Evolutionary conservation across 2,888 invertebrate species (phyloP).

Genomic region (Philaethria dido): DNA sequence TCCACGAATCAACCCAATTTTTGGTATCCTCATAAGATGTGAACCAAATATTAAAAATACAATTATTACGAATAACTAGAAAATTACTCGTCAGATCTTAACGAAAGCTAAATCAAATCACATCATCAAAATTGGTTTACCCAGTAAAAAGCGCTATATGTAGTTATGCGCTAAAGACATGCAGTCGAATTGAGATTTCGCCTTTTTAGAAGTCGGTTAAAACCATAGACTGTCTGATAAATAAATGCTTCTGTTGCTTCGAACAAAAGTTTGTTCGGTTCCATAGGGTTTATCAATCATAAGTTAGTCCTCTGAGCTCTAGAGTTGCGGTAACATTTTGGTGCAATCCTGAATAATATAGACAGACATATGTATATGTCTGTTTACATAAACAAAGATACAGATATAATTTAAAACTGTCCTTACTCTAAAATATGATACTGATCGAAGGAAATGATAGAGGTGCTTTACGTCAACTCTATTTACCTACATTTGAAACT

Average conservation of each 20-base stretch:
- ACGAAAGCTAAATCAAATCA: too few relatives aligned
- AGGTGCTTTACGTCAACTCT: not conserved
- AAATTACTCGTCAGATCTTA: too few relatives aligned
- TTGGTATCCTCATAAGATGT: too few relatives aligned
- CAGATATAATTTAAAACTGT: not conserved
- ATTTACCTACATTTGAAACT: conserved; percentile 2
- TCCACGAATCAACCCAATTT: too few relatives aligned
- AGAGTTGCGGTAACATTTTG: not conserved
- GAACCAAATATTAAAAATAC: too few relatives aligned
- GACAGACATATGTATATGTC: not conserved
- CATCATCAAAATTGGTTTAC: too few relatives aligned
- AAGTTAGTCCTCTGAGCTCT: not conserved
- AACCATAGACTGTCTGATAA: not conserved
- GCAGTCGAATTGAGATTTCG: too few relatives aligned
- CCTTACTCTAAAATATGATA: not conserved
- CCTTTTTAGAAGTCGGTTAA: too few relatives aligned
- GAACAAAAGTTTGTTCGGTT: not conserved
- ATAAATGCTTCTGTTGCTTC: not conserved
- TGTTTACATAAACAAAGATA: not conserved
- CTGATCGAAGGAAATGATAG: conserved; percentile 1
- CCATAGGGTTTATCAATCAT: conserved; percentile 1
- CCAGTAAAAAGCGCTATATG: too few relatives aligned
- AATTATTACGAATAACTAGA: too few relatives aligned
- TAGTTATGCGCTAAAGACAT: too few relatives aligned
- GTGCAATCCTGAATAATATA: not conserved